Percentiles rank a stretch among this genome's conserved stretches.
Evolutionary conservation across 2,113 vertebrate genomes (phyloP).

Genomic region (Mohoua ochrocephala): DNA sequence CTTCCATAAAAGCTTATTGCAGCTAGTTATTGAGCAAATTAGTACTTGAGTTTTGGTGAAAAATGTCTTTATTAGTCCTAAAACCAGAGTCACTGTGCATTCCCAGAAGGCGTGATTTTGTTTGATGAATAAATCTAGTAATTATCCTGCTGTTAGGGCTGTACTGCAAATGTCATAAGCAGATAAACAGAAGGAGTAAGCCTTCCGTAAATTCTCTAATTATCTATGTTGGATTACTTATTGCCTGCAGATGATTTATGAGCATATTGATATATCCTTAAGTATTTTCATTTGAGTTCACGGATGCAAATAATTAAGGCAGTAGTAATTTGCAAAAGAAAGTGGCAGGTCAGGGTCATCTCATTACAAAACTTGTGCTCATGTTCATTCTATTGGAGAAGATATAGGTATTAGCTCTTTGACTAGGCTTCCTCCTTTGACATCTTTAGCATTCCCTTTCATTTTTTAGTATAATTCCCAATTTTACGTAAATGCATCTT

Average conservation of each 20-base stretch:
- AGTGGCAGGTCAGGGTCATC: constrained; percentile 78
- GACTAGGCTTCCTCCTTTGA: constrained; percentile 15
- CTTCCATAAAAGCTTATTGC: constrained; percentile 82
- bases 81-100: constrained; percentile 86
- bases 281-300: constrained; percentile 89
- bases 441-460: background rate
- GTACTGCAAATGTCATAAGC: constrained; percentile 93
- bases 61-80: constrained; percentile 91
- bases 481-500: background rate
- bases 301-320: constrained; percentile 93
- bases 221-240: constrained; percentile 88
- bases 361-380: constrained; percentile 68
- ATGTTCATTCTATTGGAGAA: constrained; percentile 18
- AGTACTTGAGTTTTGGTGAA: constrained; percentile 82
- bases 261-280: constrained; percentile 84
- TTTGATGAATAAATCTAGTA: constrained; percentile 98
- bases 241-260: constrained; percentile 89
- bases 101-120: constrained; percentile 89
- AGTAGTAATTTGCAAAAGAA: constrained; percentile 78
- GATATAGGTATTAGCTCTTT: constrained; percentile 6
- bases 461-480: background rate
- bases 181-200: constrained; percentile 94
- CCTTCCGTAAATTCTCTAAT: constrained; percentile 92
- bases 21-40: constrained; percentile 83
- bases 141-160: constrained; percentile 91